phyloP scores from a whole-genome alignment of 2,888 invertebrate species.

The Leptinotarsa juncta region DNA sequence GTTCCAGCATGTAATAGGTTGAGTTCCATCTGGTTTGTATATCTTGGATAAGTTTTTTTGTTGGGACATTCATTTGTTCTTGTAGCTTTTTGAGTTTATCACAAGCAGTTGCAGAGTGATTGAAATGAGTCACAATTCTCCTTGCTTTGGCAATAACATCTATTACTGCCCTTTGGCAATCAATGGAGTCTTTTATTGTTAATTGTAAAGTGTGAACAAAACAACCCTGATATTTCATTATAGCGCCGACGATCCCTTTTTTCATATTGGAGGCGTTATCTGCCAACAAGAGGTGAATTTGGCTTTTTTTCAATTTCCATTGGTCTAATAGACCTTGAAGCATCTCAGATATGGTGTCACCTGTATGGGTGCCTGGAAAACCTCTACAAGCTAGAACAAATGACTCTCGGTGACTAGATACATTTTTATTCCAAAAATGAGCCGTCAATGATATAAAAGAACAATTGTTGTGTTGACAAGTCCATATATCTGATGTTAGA shows the following conservation, averaged over 20 bases:
- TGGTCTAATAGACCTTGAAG: constrained; percentile 45
- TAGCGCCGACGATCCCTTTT: neutral
- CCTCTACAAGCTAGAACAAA: constrained; percentile 50
- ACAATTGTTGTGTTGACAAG: constrained; percentile 7
- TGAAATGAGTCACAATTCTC: constrained; percentile 20
- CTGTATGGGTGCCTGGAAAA: constrained; percentile 42
- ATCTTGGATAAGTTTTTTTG: constrained; percentile 47
- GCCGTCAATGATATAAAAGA: constrained; percentile 9
- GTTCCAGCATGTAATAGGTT: constrained; percentile 38
- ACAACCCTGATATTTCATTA: constrained; percentile 26
- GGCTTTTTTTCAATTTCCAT: constrained; percentile 51
- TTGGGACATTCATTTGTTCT: constrained; percentile 48
- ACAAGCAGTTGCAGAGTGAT: constrained; percentile 44
- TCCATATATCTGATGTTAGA: constrained; percentile 7
- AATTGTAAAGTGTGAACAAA: constrained; percentile 48
- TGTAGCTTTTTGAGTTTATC: constrained; percentile 40
- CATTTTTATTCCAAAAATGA: constrained; percentile 6
- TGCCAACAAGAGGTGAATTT: constrained; percentile 45
- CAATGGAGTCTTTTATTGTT: constrained; percentile 40
- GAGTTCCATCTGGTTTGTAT: constrained; percentile 44
- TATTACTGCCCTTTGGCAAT: constrained; percentile 42
- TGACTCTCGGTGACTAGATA: neutral
- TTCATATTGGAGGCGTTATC: no score
- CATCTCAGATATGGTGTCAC: constrained; percentile 54
- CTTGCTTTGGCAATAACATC: constrained; percentile 21